Percentiles rank a stretch among this genome's conserved stretches.
These are phyloP conservation scores for Drosophila orena DNA, from an alignment of 1,140 invertebrate genomes.

Conservation along the genomic window DNA sequence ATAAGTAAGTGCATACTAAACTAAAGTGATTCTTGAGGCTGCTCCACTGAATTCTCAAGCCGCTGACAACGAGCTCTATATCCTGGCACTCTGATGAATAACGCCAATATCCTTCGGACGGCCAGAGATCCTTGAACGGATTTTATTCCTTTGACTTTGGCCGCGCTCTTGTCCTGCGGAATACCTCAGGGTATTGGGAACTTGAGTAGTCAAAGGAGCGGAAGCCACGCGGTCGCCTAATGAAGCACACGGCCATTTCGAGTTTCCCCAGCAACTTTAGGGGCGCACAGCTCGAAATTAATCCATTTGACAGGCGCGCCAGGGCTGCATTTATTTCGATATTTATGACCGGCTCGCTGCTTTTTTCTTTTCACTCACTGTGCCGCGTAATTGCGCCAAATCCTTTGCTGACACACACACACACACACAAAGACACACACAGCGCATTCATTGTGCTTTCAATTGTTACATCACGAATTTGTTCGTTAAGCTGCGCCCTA, in stretches of 20 bases:
- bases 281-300: slow-evolving; percentile 8
- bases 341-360: slow-evolving; percentile 35
- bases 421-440: slow-evolving; percentile 39
- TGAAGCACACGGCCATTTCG: slow-evolving; percentile 32
- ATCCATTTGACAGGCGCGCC: slow-evolving; percentile 42
- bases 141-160: slow-evolving; percentile 35
- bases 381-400: slow-evolving; percentile 54
- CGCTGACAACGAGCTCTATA: slow-evolving; percentile 22
- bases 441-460: slow-evolving; percentile 34
- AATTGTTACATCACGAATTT: slow-evolving; percentile 56
- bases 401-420: slow-evolving; percentile 56
- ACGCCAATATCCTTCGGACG: slow-evolving; percentile 18
- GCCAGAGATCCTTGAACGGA: slow-evolving; percentile 42
- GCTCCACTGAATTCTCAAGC: slow-evolving; percentile 19
- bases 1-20: slow-evolving; percentile 2
- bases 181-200: slow-evolving; percentile 17
- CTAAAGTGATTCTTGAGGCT: slow-evolving; percentile 16
- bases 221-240: slow-evolving; percentile 14
- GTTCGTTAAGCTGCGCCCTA: slow-evolving; percentile 54
- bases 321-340: slow-evolving; percentile 52
- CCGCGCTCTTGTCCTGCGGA: slow-evolving; percentile 20
- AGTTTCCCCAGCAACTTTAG: slow-evolving; percentile 7
- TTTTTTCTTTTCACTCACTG: slow-evolving; percentile 36
- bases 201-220: slow-evolving; percentile 29
- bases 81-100: slow-evolving; percentile 29